Evolutionary conservation across 1,140 invertebrate species (phyloP).

Genomic region (Platyscapa corneri): DNA sequence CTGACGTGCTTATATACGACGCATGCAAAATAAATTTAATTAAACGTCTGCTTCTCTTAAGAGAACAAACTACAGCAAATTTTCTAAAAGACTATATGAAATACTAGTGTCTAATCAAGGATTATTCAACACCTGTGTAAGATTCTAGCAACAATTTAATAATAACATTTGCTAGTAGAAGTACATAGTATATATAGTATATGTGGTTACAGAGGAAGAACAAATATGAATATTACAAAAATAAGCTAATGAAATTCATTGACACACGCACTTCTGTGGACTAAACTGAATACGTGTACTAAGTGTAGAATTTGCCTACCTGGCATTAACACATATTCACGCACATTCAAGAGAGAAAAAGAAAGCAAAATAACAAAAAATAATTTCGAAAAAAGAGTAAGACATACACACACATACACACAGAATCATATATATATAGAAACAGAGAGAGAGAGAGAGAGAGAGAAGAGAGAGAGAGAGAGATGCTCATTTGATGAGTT

Average conservation of each 20-base stretch:
- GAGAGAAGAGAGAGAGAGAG: too few species aligned
- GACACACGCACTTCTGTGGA: neutral
- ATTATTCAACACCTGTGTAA: neutral
- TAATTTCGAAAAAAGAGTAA: too few species aligned
- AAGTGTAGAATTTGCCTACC: neutral
- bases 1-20: neutral
- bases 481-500: too few species aligned
- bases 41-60: neutral
- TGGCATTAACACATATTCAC: too few species aligned
- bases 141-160: too few species aligned
- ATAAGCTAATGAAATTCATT: neutral
- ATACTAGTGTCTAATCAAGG: neutral
- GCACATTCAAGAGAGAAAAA: too few species aligned
- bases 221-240: neutral
- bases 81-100: neutral
- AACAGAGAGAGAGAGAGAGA: neutral
- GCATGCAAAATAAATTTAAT: neutral
- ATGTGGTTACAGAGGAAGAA: neutral
- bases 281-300: neutral
- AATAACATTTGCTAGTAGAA: neutral
- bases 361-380: too few species aligned
- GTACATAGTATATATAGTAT: too few species aligned
- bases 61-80: neutral
- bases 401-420: too few species aligned
- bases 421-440: constrained; percentile 35